Conservation (phyloP, 2,888 invertebrate species). For the Agrochola litura region DNA sequence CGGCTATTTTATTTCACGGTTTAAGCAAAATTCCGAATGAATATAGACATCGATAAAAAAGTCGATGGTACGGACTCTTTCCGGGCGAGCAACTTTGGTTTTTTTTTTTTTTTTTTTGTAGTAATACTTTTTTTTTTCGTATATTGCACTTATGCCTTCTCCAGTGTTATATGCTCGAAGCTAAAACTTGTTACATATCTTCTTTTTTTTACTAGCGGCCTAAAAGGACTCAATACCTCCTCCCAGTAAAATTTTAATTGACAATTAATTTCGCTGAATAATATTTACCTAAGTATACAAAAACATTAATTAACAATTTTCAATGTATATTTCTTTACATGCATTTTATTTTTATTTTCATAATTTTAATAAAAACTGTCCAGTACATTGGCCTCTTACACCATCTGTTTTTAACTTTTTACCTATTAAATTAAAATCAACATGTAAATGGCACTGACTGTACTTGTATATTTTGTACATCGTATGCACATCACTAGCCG, state of each 20-base stretch:
- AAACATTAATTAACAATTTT: constrained; percentile 9
- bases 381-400: neutral
- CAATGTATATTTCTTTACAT: constrained; percentile 7
- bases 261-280: constrained; percentile 8
- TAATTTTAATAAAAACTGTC: neutral
- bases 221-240: neutral
- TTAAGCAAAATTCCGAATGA: no score
- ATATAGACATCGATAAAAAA: no score
- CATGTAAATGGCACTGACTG: constrained; percentile 32
- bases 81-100: no score
- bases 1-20: no score
- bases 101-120: no score
- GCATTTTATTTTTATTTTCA: constrained; percentile 11
- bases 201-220: constrained; percentile 3
- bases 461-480: constrained; percentile 41
- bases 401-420: neutral
- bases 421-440: constrained; percentile 10
- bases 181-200: no score
- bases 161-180: no score
- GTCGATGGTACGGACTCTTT: no score
- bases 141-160: no score
- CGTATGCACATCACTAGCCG: constrained; percentile 40
- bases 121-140: no score
- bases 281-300: constrained; percentile 18
- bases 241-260: constrained; percentile 39